Base-by-base conservation (phyloP, 2,113 vertebrate species). In the Rhea americana region DNA sequence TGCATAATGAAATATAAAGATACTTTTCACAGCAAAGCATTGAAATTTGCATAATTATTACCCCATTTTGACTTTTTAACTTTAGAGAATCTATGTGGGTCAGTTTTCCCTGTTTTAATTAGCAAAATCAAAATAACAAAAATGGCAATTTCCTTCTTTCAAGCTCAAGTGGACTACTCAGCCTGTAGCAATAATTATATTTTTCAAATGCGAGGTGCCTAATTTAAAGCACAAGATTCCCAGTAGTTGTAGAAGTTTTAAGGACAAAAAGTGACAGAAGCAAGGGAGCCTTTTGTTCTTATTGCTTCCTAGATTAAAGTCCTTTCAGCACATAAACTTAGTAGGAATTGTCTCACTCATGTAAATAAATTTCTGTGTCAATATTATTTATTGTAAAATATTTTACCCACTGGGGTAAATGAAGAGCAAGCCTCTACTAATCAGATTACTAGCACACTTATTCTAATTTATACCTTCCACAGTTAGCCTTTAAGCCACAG, bases 141-240 rank as follows among this genome's bases (percentile, higher is more conserved):
- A 96, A 85, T 93, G 73, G 91, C 95, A 97, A 95, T 96, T 96
- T 96, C 78, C 82, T 94, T 80, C 39, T 92, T 82, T 95, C 87
- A 86, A 93, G 76, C 85, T 95, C 90, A 92, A 93, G 78, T 93
- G 75, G 76, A 94, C 62, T 75, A 94, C 89, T 91, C 87, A 97
- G 93, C 93, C 97, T 92, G 85, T 96, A 96, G 96, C 93, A 97
- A 97, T 96, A 97, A 97, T 97, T 95, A 97, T 97, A 97, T 97
- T 96, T 97, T 96, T 93, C 94, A 95, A 96, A 95, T 93, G 90
- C 95, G 93, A 97, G 97, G 92, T 92, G 82, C 68, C 59, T 96
- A 90, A 96, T 97, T 97, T 96, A 96, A 97, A 94, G 96, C 87
- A 88, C 2, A 89, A 95, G 86, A 94, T 96, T 96, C 90, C 96